Base-by-base conservation (phyloP, 2,113 vertebrate species). In the Tetraodon nigroviridis region DNA sequence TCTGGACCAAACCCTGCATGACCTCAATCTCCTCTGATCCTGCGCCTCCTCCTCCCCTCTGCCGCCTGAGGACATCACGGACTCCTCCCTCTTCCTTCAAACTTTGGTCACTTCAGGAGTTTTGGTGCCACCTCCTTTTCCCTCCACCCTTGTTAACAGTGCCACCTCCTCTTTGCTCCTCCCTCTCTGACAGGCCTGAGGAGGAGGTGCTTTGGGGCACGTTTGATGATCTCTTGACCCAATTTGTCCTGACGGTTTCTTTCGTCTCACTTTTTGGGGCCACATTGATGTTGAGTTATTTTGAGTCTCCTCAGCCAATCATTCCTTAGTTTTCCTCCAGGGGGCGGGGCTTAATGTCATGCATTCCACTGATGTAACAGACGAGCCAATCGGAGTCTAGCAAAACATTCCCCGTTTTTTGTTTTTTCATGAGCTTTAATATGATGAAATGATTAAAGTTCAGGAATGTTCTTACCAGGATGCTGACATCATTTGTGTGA, bases 1-100 rank as follows among this genome's bases (percentile, higher is more conserved):
- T 67, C 86, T 97, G 90, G 92, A 95, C 74, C 93, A 94, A 90
- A 98, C 95, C 72, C 88, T 98, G 91, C 91, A 93, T 29, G 95
- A 97, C 78, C 93, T 98, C 71, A 94, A 93, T 6, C 90, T 91
- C 89, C 94, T 93, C 91, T 98, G 90, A 93, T 48, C 58, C 51
- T 55, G 6, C 7, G 20, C 32, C 24, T 21, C 8, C 16, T 8
- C 20, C 24, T n/a, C 21, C 3, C 32, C 21, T 4, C 32, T n/a
- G 12, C 50, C 11, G 13, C 29, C 45, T 58, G 48, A 20, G 49
- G 42, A 55, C 12, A 4, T 45, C 32, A 11, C 24, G 11, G 1
- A 12, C 21, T 20, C 11, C 22, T 14, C 6, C 29, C 4, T 21
- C 24, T 82, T 77, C 67, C 67, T 59, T 29, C 42, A 68, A 57